These are phyloP conservation scores for Casuarius casuarius DNA, from an alignment of 2,113 vertebrate genomes.

Conservation along the genomic window DNA sequence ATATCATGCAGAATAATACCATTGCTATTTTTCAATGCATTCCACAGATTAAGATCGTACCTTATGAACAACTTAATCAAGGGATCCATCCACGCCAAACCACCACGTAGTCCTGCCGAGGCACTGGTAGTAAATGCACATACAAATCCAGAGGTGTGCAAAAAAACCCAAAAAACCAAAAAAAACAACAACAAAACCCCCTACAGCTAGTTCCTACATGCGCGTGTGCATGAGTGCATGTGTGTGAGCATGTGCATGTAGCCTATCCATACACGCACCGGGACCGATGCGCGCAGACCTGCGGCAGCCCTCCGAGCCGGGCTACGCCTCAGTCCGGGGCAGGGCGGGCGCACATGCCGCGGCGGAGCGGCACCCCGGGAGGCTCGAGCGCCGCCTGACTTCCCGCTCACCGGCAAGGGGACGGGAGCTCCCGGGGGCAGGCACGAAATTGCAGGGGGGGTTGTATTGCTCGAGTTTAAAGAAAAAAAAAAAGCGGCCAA, in stretches of 20 bases:
- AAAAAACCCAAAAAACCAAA: neutral
- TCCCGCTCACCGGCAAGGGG: neutral
- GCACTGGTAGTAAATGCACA: accelerated
- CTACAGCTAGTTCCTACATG: too few relatives aligned
- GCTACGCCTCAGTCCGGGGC: neutral
- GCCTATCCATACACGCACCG: too few relatives aligned
- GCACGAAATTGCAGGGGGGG: neutral
- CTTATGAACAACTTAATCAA: accelerated
- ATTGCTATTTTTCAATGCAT: neutral
- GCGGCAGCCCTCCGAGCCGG: accelerated
- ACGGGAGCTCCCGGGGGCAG: neutral
- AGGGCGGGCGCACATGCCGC: neutral
- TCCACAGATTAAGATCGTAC: accelerated
- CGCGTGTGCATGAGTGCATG: too few relatives aligned
- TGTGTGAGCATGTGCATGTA: too few relatives aligned
- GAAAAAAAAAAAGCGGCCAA: too few relatives aligned
- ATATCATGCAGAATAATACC: accelerated
- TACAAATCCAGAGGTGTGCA: accelerated
- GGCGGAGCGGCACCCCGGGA: neutral
- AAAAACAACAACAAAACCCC: too few relatives aligned
- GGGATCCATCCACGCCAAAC: accelerated
- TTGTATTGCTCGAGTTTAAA: neutral
- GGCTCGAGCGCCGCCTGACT: neutral
- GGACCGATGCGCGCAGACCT: accelerated
- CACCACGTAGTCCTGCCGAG: neutral